Conservation (phyloP, 1,140 invertebrate genomes). For the Reticulitermes speratus region DNA sequence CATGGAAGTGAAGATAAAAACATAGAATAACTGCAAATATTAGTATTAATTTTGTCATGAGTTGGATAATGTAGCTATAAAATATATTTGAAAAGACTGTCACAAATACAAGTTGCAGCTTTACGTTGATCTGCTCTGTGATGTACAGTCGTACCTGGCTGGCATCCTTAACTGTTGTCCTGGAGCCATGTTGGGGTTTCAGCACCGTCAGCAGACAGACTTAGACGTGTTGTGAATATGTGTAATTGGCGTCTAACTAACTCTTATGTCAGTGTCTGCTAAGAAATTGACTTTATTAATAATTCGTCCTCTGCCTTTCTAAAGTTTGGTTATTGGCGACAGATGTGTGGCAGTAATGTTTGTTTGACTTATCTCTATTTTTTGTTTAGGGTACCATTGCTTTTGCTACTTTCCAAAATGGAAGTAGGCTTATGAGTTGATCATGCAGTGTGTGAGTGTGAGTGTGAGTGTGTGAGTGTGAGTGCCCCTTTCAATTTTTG, state of each 20-base stretch:
- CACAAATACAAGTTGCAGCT: too few species aligned
- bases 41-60: too few species aligned
- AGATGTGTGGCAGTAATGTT: neutral
- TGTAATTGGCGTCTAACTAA: neutral
- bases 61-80: too few species aligned
- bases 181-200: neutral
- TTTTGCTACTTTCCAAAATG: too few species aligned
- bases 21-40: neutral
- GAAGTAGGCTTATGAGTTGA: too few species aligned
- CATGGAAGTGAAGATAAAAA: too few species aligned
- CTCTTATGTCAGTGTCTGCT: neutral
- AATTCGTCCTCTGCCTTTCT: neutral
- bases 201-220: neutral
- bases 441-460: too few species aligned
- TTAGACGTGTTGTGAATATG: neutral
- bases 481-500: too few species aligned
- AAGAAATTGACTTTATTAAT: neutral
- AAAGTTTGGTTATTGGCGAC: neutral
- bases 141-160: neutral
- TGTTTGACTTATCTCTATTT: too few species aligned
- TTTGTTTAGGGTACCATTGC: too few species aligned
- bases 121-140: neutral
- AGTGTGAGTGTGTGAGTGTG: too few species aligned
- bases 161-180: neutral
- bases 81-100: too few species aligned